phyloP scores from a whole-genome alignment of 2,888 invertebrate species.

The Junonia oenone region DNA sequence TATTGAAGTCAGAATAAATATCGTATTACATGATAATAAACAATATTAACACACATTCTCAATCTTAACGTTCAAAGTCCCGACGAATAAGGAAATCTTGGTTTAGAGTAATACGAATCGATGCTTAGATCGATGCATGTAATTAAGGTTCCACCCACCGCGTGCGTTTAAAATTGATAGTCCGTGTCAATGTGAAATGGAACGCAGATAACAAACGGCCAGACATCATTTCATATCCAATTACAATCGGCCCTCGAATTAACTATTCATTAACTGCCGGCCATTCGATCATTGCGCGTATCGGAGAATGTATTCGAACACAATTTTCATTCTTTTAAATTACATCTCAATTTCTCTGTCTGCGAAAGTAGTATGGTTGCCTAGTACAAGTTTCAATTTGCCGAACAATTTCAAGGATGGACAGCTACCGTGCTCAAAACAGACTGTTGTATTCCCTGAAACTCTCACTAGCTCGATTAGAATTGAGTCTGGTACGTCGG shows the following conservation, averaged over 20 bases:
- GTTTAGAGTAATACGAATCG: conserved; percentile 14
- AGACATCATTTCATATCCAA: conserved; percentile 55
- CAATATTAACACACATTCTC: not conserved
- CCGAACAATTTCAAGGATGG: conserved; percentile 54
- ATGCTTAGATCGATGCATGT: conserved; percentile 17
- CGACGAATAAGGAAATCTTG: conserved; percentile 6
- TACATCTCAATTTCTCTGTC: conserved; percentile 39
- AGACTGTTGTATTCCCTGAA: conserved; percentile 60
- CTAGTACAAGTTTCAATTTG: conserved; percentile 56
- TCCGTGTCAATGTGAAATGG: conserved; percentile 39
- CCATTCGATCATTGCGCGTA: conserved; percentile 31
- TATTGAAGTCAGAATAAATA: too few relatives aligned
- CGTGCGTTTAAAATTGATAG: conserved; percentile 28
- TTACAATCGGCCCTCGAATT: conserved; percentile 46
- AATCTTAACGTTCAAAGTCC: not conserved
- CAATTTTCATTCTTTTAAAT: conserved; percentile 26
- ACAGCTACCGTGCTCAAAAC: conserved; percentile 60
- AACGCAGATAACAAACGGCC: conserved; percentile 51
- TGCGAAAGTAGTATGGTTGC: conserved; percentile 56
- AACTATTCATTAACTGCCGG: conserved; percentile 42
- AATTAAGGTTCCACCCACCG: conserved; percentile 34
- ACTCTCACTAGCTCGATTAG: conserved; percentile 43
- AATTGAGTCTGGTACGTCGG: conserved; percentile 43
- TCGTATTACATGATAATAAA: not conserved
- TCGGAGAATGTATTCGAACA: conserved; percentile 24